Evolutionary conservation across 2,797 vertebrate species (phyloP).

Genomic region (Geotrypetes seraphini): DNA sequence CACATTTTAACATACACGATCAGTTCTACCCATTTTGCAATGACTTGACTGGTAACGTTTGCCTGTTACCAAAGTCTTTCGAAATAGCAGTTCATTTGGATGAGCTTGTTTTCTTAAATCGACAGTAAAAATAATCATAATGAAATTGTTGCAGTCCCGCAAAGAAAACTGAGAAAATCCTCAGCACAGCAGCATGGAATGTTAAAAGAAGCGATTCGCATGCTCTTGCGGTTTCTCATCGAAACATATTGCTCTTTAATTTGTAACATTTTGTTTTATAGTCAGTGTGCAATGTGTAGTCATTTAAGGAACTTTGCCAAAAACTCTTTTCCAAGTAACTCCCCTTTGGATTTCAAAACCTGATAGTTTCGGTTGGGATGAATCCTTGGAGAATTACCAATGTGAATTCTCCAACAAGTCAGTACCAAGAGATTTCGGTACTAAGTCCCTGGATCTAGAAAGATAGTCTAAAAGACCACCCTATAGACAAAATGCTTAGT

Average conservation of each 20-base stretch:
- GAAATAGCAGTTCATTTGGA: slow-evolving; percentile 37
- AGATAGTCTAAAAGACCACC: too few species aligned
- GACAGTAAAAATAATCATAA: neutral
- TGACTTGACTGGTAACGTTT: slow-evolving; percentile 29
- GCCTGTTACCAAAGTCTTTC: slow-evolving; percentile 37
- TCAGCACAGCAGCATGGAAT: too few species aligned
- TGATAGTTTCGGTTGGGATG: slow-evolving; percentile 22
- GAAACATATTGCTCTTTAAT: neutral
- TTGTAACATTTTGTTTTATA: neutral
- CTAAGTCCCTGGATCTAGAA: slow-evolving; percentile 14
- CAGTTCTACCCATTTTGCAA: slow-evolving; percentile 43
- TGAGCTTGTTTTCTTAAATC: slow-evolving; percentile 4
- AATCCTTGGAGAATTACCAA: slow-evolving; percentile 26
- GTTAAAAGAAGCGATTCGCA: too few species aligned
- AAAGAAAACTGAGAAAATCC: too few species aligned
- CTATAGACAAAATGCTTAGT: too few species aligned
- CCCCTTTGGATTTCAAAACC: slow-evolving; percentile 7
- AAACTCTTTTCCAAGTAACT: slow-evolving; percentile 18
- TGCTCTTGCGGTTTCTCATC: slow-evolving; percentile 1
- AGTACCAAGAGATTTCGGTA: slow-evolving; percentile 24
- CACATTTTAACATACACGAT: too few species aligned
- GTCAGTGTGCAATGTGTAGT: too few species aligned
- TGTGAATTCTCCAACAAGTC: slow-evolving; percentile 25
- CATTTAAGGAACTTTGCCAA: slow-evolving; percentile 23
- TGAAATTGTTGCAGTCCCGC: too few species aligned